Conservation (phyloP, 2,113 vertebrate genomes). For the Hemicordylus capensis region DNA sequence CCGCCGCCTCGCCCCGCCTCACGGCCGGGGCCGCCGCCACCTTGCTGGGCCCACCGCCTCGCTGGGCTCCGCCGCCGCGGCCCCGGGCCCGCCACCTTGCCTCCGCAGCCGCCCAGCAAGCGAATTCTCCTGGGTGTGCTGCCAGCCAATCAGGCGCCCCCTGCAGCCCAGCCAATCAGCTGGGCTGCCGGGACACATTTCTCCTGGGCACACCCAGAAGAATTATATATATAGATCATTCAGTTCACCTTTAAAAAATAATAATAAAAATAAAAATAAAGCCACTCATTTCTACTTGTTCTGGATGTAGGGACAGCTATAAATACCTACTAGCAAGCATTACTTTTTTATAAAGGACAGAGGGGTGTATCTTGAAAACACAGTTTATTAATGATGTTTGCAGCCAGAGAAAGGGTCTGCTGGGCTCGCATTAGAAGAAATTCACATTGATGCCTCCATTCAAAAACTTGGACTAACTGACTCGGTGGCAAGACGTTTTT, state of each 20-base stretch:
- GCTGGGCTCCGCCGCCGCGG: too few species aligned
- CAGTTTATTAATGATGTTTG: constrained; percentile 2
- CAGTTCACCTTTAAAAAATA: background rate
- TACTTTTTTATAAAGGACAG: constrained; percentile 1
- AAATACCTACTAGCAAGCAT: background rate
- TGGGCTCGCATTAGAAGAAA: background rate
- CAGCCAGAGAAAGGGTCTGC: background rate
- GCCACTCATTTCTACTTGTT: background rate
- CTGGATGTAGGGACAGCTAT: background rate
- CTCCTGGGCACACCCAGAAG: too few species aligned
- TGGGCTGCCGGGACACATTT: too few species aligned
- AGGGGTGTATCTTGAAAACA: background rate
- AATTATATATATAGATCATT: too few species aligned
- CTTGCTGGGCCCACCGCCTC: too few species aligned
- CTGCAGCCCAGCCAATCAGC: too few species aligned
- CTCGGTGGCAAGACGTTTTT: background rate
- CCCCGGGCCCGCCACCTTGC: too few species aligned
- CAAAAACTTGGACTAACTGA: background rate
- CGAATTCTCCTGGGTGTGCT: too few species aligned
- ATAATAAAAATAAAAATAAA: background rate
- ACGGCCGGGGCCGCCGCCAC: too few species aligned
- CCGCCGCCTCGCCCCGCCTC: too few species aligned
- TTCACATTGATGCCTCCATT: background rate
- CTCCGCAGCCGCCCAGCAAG: too few species aligned
- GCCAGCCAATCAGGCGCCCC: too few species aligned